These are phyloP conservation scores for Helarctos malayanus DNA, from an alignment of 2,797 vertebrate genomes.

Conservation along the genomic window DNA sequence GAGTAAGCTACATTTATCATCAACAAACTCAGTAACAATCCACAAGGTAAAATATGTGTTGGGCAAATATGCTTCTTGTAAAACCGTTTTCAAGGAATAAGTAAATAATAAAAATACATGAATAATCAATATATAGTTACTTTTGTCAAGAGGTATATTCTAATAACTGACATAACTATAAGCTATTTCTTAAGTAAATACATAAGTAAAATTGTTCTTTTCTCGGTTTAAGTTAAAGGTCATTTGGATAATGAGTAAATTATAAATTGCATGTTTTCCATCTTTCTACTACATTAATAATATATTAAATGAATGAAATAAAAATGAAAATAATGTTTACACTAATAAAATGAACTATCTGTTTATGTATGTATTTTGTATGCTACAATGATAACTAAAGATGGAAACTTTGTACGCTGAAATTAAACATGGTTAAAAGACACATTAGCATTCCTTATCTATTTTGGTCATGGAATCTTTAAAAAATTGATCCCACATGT, in stretches of 20 bases:
- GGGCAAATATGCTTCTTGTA: not conserved
- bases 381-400: not conserved
- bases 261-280: not conserved
- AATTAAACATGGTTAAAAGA: not conserved
- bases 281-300: not conserved
- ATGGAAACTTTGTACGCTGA: not conserved
- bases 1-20: not conserved
- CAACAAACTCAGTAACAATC: not conserved
- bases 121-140: not conserved
- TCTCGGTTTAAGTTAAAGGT: not conserved
- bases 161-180: not conserved
- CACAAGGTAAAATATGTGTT: not conserved
- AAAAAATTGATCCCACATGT: not conserved
- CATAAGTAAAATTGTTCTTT: not conserved
- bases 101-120: not conserved
- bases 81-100: conserved; percentile 12
- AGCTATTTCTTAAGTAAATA: not conserved
- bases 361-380: not conserved
- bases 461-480: not conserved
- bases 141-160: not conserved
- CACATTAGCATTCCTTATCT: not conserved
- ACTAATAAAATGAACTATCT: not conserved
- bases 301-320: not conserved
- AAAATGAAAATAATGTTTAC: not conserved
- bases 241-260: not conserved